Conservation (phyloP, 2,888 invertebrate species). For the Drosophila vallismaia region DNA sequence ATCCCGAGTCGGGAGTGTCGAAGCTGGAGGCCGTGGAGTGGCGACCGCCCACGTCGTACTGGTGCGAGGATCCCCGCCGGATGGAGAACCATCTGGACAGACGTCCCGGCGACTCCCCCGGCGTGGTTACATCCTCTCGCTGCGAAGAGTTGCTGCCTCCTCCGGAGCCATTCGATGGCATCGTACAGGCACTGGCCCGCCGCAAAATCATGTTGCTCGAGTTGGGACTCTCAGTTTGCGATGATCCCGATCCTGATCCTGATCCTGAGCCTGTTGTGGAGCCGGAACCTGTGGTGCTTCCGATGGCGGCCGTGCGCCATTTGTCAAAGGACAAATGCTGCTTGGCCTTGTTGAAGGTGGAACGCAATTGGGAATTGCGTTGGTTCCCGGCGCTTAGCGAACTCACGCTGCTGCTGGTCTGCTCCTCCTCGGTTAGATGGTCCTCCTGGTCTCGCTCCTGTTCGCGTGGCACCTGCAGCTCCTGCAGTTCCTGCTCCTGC, state of each 20-base stretch:
- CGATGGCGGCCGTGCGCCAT: constrained; percentile 86
- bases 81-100: constrained; percentile 96
- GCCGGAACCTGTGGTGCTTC: constrained; percentile 60
- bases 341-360: constrained; percentile 92
- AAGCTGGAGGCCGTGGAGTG: constrained; percentile 79
- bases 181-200: constrained; percentile 75
- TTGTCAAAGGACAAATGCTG: constrained; percentile 90
- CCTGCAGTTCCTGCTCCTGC: constrained; percentile 84
- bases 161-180: constrained; percentile 55
- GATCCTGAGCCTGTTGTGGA: constrained; percentile 22
- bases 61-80: constrained; percentile 91
- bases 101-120: constrained; percentile 89
- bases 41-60: constrained; percentile 89
- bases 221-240: constrained; percentile 24
- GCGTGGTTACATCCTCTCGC: constrained; percentile 84
- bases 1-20: constrained; percentile 79
- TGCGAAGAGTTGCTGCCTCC: constrained; percentile 45
- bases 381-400: constrained; percentile 82
- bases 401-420: constrained; percentile 79
- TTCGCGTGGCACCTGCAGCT: constrained; percentile 66
- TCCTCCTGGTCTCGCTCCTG: constrained; percentile 85
- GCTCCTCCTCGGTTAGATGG: constrained; percentile 85
- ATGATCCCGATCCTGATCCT: constrained; percentile 12
- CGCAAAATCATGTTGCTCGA: constrained; percentile 71
- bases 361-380: constrained; percentile 91